These are phyloP conservation scores for Pseudomugil gertrudae DNA, from an alignment of 2,797 vertebrate species.

Conservation along the genomic window DNA sequence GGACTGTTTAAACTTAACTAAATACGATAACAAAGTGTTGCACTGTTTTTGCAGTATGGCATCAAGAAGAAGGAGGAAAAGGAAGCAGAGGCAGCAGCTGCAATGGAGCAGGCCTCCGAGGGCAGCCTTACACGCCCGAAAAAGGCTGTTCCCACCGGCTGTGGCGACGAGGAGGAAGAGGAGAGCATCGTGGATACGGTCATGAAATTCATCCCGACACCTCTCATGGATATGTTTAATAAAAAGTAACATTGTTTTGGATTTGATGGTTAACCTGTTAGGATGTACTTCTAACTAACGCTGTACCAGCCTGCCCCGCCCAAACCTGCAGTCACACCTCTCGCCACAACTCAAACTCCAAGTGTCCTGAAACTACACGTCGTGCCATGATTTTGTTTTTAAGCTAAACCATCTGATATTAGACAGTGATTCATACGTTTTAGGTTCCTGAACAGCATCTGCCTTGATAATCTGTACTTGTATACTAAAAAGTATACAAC, in stretches of 20 bases:
- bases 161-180: conserved; percentile 93
- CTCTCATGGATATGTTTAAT: conserved; percentile 97
- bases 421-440: conserved; percentile 42
- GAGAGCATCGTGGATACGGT: conserved; percentile 98
- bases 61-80: conserved; percentile 93
- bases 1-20: neutral
- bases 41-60: conserved; percentile 69
- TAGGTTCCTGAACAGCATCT: conserved; percentile 8
- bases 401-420: conserved; percentile 43
- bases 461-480: conserved; percentile 9
- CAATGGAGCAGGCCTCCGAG: conserved; percentile 94
- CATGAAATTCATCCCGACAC: conserved; percentile 97
- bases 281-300: conserved; percentile 42
- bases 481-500: conserved; percentile 36
- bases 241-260: conserved; percentile 88
- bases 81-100: conserved; percentile 94
- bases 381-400: conserved; percentile 57
- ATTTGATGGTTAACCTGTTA: conserved; percentile 47
- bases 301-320: conserved; percentile 32
- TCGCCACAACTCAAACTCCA: conserved; percentile 46
- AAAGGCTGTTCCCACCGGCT: conserved; percentile 94
- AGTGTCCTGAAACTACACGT: conserved; percentile 51
- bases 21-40: neutral
- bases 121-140: conserved; percentile 96
- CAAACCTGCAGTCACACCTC: conserved; percentile 48